These are phyloP conservation scores for Balaeniceps rex DNA, from an alignment of 2,113 vertebrate species.

Conservation along the genomic window DNA sequence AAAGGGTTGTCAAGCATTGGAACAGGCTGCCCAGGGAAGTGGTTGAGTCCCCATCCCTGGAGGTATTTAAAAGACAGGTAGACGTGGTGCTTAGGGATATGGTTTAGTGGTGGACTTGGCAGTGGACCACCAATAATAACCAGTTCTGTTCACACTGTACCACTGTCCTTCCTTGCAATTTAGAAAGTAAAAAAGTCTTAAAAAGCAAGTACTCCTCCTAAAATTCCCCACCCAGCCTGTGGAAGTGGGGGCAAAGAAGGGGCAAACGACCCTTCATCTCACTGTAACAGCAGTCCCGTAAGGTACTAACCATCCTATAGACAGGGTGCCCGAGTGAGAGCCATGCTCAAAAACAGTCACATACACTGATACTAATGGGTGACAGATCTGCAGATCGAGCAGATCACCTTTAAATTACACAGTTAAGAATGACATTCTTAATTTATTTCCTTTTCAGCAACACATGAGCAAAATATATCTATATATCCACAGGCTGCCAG, in stretches of 20 bases:
- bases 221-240: background rate
- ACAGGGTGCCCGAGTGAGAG: background rate
- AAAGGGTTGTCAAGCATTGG: background rate
- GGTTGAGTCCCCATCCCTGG: background rate
- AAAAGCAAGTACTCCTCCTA: background rate
- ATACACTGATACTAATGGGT: background rate
- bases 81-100: background rate
- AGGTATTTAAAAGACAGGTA: background rate
- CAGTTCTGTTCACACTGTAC: background rate
- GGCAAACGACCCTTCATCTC: background rate
- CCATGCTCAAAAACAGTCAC: rapidly evolving
- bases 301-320: background rate
- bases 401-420: background rate
- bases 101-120: background rate
- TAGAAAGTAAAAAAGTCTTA: background rate
- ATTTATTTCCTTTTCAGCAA: background rate
- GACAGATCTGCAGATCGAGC: background rate
- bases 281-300: rapidly evolving
- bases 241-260: background rate
- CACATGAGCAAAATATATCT: background rate
- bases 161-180: rapidly evolving
- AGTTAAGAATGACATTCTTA: background rate
- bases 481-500: background rate
- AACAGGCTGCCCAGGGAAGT: background rate
- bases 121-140: background rate